phyloP scores from a whole-genome alignment of 2,797 vertebrate species.

The Muraenolepis orangiensis region DNA sequence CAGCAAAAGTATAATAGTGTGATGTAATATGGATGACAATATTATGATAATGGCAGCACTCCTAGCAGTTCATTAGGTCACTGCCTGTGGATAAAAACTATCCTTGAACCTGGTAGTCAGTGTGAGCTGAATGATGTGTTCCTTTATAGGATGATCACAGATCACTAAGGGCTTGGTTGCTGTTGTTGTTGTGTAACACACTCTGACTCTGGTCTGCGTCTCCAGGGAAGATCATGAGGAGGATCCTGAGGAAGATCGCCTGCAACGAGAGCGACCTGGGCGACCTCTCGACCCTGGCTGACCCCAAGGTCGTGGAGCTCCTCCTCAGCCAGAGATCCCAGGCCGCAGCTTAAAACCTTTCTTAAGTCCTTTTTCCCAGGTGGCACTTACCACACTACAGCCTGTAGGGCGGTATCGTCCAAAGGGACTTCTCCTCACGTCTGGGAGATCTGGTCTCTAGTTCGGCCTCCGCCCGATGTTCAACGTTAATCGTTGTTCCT shows the following conservation, averaged over 20 bases:
- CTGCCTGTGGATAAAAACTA: too few species aligned
- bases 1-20: too few species aligned
- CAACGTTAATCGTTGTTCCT: background rate
- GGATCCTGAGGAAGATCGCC: slow-evolving; percentile 77
- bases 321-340: slow-evolving; percentile 76
- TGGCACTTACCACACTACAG: too few species aligned
- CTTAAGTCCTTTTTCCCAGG: background rate
- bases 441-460: background rate
- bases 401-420: background rate
- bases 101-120: too few species aligned
- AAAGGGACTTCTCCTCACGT: background rate
- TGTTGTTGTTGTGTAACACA: too few species aligned
- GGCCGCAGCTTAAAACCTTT: slow-evolving; percentile 69
- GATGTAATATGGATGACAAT: too few species aligned
- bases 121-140: background rate
- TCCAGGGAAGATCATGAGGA: slow-evolving; percentile 80
- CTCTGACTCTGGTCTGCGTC: background rate
- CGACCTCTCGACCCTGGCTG: slow-evolving; percentile 79
- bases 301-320: slow-evolving; percentile 78
- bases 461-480: background rate
- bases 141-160: background rate
- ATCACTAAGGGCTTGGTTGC: background rate
- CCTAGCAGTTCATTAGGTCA: too few species aligned
- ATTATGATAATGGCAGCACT: too few species aligned
- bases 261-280: slow-evolving; percentile 79